Conservation (phyloP, 2,888 invertebrate genomes). For the Polydrusus tereticollis region DNA sequence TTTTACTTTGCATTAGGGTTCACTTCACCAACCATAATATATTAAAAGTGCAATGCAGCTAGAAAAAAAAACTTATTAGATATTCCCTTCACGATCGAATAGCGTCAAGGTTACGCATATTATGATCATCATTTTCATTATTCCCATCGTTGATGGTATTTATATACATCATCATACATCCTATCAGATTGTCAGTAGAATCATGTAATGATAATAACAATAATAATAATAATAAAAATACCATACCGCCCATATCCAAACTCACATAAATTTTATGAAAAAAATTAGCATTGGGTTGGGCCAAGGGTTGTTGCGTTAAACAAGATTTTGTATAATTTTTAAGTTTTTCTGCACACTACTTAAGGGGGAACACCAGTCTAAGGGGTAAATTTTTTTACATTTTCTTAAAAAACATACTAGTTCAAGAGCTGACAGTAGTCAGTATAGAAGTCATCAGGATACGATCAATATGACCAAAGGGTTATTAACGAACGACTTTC, state of each 20-base stretch:
- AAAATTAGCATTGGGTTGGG: no score
- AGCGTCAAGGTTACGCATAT: constrained; percentile 21
- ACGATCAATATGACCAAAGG: no score
- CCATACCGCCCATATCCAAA: background rate
- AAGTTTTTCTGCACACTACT: no score
- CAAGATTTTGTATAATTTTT: no score
- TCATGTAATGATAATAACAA: background rate
- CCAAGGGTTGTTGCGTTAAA: no score
- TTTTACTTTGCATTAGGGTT: background rate
- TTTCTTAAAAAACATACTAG: no score
- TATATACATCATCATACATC: background rate
- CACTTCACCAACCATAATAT: background rate
- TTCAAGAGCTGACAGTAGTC: no score
- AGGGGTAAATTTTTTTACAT: no score
- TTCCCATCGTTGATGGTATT: background rate
- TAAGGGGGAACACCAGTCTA: no score
- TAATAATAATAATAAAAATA: background rate
- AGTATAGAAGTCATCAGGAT: no score
- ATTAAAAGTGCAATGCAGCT: background rate
- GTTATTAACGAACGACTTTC: no score
- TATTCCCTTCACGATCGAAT: constrained; percentile 2
- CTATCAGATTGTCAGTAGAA: constrained; percentile 3
- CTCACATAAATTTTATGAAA: background rate
- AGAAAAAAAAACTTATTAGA: constrained; percentile 1
- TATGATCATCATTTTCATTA: constrained; percentile 9